Percentiles rank a stretch among this genome's conserved stretches.
Evolutionary conservation across 2,888 invertebrate genomes (phyloP).

Genomic region (Mythimna vitellina): DNA sequence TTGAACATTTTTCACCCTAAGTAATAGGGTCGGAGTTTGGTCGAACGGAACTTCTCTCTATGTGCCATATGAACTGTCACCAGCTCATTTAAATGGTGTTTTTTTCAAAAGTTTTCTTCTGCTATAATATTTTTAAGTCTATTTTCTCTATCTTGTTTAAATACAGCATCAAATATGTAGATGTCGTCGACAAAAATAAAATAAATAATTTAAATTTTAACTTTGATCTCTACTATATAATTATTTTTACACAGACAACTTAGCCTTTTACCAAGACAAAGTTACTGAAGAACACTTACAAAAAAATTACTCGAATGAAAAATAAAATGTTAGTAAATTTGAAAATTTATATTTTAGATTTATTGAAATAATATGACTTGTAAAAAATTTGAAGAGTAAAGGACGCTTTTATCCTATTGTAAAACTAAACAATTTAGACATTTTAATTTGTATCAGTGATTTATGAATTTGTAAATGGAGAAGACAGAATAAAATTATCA

Average conservation of each 20-base stretch:
- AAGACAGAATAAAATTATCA: constrained; percentile 33
- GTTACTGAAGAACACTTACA: too few relatives aligned
- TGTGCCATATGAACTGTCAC: background rate
- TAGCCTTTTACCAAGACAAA: too few relatives aligned
- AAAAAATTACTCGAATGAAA: background rate
- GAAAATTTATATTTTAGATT: background rate
- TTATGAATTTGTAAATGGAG: background rate
- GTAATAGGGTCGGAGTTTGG: background rate
- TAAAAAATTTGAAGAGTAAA: background rate
- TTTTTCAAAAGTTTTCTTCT: background rate
- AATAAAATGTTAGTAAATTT: background rate
- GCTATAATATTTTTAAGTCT: background rate
- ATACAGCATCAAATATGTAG: background rate
- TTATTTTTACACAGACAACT: too few relatives aligned
- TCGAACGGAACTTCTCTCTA: background rate
- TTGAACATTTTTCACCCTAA: background rate
- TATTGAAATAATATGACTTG: constrained; percentile 11
- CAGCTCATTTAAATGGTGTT: background rate
- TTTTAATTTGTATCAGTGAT: constrained; percentile 10
- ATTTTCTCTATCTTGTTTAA: background rate
- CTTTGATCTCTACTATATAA: background rate
- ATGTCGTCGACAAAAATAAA: background rate
- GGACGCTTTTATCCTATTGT: background rate
- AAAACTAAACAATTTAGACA: background rate
- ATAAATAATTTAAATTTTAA: background rate